Evolutionary conservation across 1,140 invertebrate species (phyloP), one percentile per base, ranked within the genome.

Genomic region (Cotesia typhae): DNA sequence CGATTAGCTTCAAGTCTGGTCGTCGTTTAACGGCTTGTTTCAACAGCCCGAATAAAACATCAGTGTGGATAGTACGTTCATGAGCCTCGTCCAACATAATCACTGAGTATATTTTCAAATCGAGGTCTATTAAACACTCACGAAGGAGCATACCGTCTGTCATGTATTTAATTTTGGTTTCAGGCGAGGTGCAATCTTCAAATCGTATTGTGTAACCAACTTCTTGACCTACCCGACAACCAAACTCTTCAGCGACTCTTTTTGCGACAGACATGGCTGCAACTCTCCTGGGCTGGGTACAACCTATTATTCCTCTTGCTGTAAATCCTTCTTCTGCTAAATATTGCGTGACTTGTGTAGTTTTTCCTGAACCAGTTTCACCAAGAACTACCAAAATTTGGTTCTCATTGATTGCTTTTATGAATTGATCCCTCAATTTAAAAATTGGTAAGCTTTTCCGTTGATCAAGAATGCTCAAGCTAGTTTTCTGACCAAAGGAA

Each of bases 21-120:
- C 98, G 87, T 80, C 95, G 94, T 63, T 93, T 93, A 0, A 99
- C 95, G 0, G 96, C 95, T 87, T 96, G 92, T 79, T 96, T 96
- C 0, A 99, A 86, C 0, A 99, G 85, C 14, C 97, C 98, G 88
- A 99, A 99, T 0, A 99, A 87, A 0, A 99, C 97, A 84, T 99
- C 98, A 0, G 98, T 99, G 82, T 98, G 94, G 74, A 99, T 98
- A 1, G 97, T 99, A 12, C 98, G 90, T 88, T 99, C 98, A 82
- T 99, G 98, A 71, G 98, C 98, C 85, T 99, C 98, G 78, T 99
- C 98, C 88, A 99, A 91, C 97, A 99, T 99, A 59, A 99, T 97
- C 1, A 99, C 94, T 0, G 96, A 94, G 87, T 99, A 99, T 35
- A 89, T 90, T 76, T 94, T 94, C 14, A 99, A 88, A 84, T 98